phyloP scores from a whole-genome alignment of 2,797 vertebrate species.

The Molossus alvarezi region DNA sequence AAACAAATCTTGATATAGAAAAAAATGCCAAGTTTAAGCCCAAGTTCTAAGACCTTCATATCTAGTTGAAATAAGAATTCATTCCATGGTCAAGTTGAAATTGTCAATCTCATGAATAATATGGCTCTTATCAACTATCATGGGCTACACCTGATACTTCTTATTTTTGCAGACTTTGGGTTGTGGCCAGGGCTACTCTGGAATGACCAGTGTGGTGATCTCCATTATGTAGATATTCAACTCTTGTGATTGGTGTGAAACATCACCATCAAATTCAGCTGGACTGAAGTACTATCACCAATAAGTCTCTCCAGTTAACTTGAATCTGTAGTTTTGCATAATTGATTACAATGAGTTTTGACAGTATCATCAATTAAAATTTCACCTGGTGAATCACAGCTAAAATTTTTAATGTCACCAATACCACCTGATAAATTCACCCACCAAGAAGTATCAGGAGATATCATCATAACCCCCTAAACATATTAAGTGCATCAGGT shows the following conservation, averaged over 20 bases:
- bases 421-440: not conserved
- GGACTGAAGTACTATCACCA: not conserved
- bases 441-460: not conserved
- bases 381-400: not conserved
- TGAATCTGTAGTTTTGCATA: not conserved
- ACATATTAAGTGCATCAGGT: not conserved
- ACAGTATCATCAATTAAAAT: not conserved
- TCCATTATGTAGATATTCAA: not conserved
- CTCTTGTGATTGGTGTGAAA: not conserved
- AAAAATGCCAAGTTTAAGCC: constrained; percentile 31
- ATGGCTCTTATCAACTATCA: not conserved
- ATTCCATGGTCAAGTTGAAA: not conserved
- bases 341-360: not conserved
- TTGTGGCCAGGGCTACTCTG: not conserved
- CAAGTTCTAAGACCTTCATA: not conserved
- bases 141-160: not conserved
- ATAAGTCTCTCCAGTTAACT: not conserved
- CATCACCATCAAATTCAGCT: not conserved
- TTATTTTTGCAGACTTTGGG: not conserved
- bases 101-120: not conserved
- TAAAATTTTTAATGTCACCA: constrained; percentile 12
- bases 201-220: not conserved
- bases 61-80: not conserved
- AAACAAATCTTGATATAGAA: constrained; percentile 29
- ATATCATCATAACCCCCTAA: not conserved